Evolutionary conservation across 2,113 vertebrate genomes (phyloP), one percentile per base, ranked within the genome.

Genomic region (Crypturellus undulatus): DNA sequence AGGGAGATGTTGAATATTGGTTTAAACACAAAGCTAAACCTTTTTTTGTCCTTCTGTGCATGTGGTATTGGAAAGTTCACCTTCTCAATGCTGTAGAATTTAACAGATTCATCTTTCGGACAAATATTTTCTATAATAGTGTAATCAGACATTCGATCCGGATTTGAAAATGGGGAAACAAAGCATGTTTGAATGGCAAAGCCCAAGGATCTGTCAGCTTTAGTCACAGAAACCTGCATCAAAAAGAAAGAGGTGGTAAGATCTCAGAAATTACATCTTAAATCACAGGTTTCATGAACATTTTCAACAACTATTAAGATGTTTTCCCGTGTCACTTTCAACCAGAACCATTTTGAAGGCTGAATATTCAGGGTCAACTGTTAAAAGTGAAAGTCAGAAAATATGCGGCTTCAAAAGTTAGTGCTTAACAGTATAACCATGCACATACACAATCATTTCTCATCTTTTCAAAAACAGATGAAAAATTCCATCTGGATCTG

Each of bases 51-150:
- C 13, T 88, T 97, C 84, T 98, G 98, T 5, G 96, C 87, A 2
- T 96, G 95, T 6, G 90, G 91, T 38, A 97, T 25, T 0, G 93
- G 97, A 85, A 98, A 97, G 68, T 97, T 97, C 14, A 96, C 79
- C 62, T 68, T 97, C 80, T 95, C 97, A 58, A 95, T 64, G 42
- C 75, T 97, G 90, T 98, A 98, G 97, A 98, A 98, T 54, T 76
- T 97, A 79, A 99, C 97, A 9, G 99, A 98, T 84, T 99, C 98
- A 38, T 99, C 99, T 32, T 95, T 98, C 25, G 99, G 99, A 96
- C 99, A 99, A 93, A 99, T 98, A 30, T 99, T 99, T 97, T 99
- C 98, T 72, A 99, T 99, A 93, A 99, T 98, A 16, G 97, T 97
- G 86, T 99, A 99, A 52, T 98, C 97, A 11, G 98, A 98, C 89